phyloP scores from a whole-genome alignment of 2,888 invertebrate genomes.

The Drosophila birchii region DNA sequence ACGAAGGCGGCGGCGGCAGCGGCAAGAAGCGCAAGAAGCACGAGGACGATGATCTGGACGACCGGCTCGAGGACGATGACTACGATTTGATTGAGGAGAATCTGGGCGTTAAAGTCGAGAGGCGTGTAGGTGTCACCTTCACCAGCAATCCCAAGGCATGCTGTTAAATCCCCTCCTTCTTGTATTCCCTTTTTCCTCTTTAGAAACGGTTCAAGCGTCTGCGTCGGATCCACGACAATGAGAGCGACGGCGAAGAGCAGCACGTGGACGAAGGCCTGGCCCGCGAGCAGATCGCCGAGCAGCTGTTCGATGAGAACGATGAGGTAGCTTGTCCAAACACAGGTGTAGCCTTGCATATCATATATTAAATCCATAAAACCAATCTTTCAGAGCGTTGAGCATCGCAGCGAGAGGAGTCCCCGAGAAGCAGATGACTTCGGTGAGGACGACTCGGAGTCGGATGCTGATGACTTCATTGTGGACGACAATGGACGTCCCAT shows the following conservation, averaged over 20 bases:
- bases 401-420: constrained; percentile 89
- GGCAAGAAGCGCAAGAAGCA: constrained; percentile 91
- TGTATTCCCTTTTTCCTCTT: constrained; percentile 25
- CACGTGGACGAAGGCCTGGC: constrained; percentile 92
- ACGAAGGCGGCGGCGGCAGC: constrained; percentile 88
- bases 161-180: too few species aligned
- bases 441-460: constrained; percentile 92
- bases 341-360: background rate
- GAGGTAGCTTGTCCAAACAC: constrained; percentile 86
- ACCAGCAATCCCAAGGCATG: background rate
- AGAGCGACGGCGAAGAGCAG: constrained; percentile 94
- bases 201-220: constrained; percentile 95
- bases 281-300: constrained; percentile 94
- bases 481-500: constrained; percentile 97
- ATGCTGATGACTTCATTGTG: constrained; percentile 98
- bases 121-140: constrained; percentile 87
- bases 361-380: background rate
- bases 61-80: constrained; percentile 98
- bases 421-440: constrained; percentile 86
- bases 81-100: constrained; percentile 99
- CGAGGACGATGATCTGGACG: constrained; percentile 94
- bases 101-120: constrained; percentile 96
- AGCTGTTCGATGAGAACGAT: constrained; percentile 94
- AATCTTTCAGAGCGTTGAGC: constrained; percentile 89
- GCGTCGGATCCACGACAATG: constrained; percentile 93